Conservation (phyloP, 2,797 vertebrate species). For the Ficedula albicollis region DNA sequence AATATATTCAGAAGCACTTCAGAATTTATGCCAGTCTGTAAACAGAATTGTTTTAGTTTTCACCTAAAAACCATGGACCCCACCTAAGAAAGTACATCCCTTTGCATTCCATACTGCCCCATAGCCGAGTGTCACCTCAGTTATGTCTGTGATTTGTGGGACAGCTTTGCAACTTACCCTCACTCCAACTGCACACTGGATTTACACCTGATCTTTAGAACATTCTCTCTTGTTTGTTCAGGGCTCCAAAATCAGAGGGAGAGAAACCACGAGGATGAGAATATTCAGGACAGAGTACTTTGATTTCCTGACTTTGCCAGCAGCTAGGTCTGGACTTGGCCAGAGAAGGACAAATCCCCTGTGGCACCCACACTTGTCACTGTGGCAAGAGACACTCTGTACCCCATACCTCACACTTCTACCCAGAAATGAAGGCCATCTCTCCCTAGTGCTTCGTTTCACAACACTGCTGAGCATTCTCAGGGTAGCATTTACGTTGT, state of each 20-base stretch:
- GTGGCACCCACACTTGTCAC: fast-evolving
- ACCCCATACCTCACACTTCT: neutral
- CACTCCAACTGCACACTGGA: neutral
- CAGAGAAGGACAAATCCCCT: neutral
- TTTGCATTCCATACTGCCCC: neutral
- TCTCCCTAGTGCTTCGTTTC: neutral
- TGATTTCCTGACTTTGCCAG: neutral
- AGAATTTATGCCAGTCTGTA: neutral
- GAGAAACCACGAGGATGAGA: neutral
- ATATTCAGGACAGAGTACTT: neutral
- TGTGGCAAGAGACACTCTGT: neutral
- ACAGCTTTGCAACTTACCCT: neutral
- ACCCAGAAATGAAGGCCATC: neutral
- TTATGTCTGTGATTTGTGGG: fast-evolving
- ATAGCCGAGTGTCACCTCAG: neutral
- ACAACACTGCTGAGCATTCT: neutral
- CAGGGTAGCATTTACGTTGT: neutral
- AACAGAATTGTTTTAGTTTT: neutral
- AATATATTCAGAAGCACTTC: neutral
- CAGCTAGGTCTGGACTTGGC: fast-evolving
- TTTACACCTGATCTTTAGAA: neutral
- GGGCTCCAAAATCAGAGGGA: neutral
- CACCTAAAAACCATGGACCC: neutral
- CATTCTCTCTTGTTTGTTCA: neutral
- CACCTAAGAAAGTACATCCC: neutral